phyloP scores from a whole-genome alignment of 2,888 invertebrate species.

The Pyralis farinalis region DNA sequence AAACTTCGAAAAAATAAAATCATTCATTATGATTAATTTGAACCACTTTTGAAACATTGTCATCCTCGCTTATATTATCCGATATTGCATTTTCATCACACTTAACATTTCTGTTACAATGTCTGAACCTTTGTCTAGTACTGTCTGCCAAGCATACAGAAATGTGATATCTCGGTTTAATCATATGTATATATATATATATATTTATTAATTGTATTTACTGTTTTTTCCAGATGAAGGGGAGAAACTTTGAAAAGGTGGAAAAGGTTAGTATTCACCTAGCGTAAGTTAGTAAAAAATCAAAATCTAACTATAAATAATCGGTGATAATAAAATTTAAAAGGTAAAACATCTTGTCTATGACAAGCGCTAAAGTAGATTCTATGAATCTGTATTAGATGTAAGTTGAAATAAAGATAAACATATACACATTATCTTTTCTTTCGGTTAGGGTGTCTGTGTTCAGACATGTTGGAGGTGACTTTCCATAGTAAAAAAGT shows the following conservation, averaged over 20 bases:
- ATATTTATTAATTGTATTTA: conserved; percentile 6
- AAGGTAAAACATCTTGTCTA: conserved; percentile 12
- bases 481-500: conserved; percentile 46
- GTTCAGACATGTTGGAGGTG: conserved; percentile 76
- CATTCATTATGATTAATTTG: no score
- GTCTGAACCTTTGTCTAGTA: no score
- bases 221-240: conserved; percentile 92
- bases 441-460: conserved; percentile 72
- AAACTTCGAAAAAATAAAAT: no score
- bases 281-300: conserved; percentile 31
- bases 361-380: conserved; percentile 9
- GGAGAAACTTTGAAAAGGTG: conserved; percentile 98
- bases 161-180: no score
- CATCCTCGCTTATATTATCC: no score
- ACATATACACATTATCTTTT: conserved; percentile 48
- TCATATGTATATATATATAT: no score
- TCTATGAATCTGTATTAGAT: conserved; percentile 23
- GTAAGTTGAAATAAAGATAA: conserved; percentile 58
- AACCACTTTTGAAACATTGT: no score
- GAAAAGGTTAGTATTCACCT: conserved; percentile 92
- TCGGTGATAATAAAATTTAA: conserved; percentile 38
- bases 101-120: no score
- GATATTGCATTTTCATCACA: no score
- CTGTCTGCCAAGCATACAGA: no score
- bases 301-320: conserved; percentile 18